Evolutionary conservation across 2,113 vertebrate species (phyloP).

Genomic region (Silurus meridionalis): DNA sequence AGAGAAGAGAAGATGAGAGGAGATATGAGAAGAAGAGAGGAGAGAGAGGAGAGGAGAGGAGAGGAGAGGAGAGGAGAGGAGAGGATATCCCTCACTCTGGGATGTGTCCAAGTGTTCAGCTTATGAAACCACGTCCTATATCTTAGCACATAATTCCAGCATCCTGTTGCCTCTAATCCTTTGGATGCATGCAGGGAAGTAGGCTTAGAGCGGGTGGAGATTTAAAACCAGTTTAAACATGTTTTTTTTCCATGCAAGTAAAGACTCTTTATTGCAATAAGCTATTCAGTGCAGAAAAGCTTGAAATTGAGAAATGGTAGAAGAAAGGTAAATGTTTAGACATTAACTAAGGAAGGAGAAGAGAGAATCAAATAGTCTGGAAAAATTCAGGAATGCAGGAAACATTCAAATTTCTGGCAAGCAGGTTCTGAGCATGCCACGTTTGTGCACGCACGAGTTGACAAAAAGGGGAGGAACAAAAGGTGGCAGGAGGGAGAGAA

Average conservation of each 20-base stretch:
- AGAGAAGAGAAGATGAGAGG: neutral
- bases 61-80: slow-evolving; percentile 24
- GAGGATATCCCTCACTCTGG: slow-evolving; percentile 25
- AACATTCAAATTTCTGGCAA: neutral
- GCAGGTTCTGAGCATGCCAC: neutral
- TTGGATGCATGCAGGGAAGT: slow-evolving; percentile 11
- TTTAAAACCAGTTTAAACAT: slow-evolving; percentile 23
- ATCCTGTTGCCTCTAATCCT: slow-evolving; percentile 36
- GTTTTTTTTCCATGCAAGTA: neutral
- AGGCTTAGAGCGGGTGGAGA: slow-evolving; percentile 4
- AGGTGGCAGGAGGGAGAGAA: slow-evolving; percentile 30
- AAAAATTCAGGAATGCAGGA: neutral
- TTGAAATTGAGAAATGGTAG: neutral
- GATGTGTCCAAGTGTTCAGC: slow-evolving; percentile 12
- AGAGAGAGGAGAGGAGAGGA: slow-evolving; percentile 1
- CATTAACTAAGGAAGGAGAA: neutral
- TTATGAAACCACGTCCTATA: slow-evolving; percentile 42
- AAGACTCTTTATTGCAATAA: slow-evolving; percentile 6
- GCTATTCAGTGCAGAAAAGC: neutral
- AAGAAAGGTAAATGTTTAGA: neutral
- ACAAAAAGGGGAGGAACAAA: slow-evolving; percentile 29
- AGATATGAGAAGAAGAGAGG: no score
- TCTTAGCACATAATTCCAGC: slow-evolving; percentile 26
- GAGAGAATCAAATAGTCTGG: neutral
- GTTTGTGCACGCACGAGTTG: neutral